Percentiles rank a stretch among this genome's conserved stretches.
These are phyloP conservation scores for Euschistus heros DNA, from an alignment of 1,140 invertebrate genomes.

Conservation along the genomic window DNA sequence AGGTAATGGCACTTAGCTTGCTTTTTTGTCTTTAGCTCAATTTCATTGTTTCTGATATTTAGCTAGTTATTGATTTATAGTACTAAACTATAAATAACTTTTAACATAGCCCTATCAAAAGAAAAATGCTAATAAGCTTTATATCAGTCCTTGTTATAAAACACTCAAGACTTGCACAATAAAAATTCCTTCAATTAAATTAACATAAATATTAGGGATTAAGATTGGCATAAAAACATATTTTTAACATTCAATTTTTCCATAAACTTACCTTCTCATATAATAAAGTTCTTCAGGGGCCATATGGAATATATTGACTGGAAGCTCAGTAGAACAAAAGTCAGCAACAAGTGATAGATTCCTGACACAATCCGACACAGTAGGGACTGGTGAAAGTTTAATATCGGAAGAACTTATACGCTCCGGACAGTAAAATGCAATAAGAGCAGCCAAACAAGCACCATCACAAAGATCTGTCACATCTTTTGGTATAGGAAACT, in stretches of 20 bases:
- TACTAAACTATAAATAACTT: too few species aligned
- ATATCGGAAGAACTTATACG: slow-evolving; percentile 66
- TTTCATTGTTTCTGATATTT: too few species aligned
- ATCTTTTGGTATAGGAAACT: slow-evolving; percentile 41
- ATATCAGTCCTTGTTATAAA: too few species aligned
- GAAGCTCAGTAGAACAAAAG: slow-evolving; percentile 76
- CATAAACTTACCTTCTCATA: slow-evolving; percentile 64
- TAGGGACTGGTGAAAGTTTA: slow-evolving; percentile 56
- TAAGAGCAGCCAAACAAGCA: slow-evolving; percentile 73
- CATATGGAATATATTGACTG: slow-evolving; percentile 87
- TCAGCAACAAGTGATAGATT: slow-evolving; percentile 82
- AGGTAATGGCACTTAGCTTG: too few species aligned
- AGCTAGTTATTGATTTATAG: too few species aligned
- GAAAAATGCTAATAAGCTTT: too few species aligned
- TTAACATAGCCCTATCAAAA: too few species aligned
- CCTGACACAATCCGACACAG: slow-evolving; percentile 80
- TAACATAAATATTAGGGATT: too few species aligned
- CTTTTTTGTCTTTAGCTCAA: too few species aligned
- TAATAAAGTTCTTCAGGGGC: slow-evolving; percentile 92
- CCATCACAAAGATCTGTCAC: slow-evolving; percentile 81
- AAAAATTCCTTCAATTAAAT: too few species aligned
- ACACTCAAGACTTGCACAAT: too few species aligned
- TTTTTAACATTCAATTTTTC: slow-evolving; percentile 25
- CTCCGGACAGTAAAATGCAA: slow-evolving; percentile 89
- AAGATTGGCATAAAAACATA: too few species aligned